A percentile compares a stretch with the other conserved stretches of the same genome.
Evolutionary conservation across 2,113 vertebrate species (phyloP).

Genomic region (Mungos mungo): DNA sequence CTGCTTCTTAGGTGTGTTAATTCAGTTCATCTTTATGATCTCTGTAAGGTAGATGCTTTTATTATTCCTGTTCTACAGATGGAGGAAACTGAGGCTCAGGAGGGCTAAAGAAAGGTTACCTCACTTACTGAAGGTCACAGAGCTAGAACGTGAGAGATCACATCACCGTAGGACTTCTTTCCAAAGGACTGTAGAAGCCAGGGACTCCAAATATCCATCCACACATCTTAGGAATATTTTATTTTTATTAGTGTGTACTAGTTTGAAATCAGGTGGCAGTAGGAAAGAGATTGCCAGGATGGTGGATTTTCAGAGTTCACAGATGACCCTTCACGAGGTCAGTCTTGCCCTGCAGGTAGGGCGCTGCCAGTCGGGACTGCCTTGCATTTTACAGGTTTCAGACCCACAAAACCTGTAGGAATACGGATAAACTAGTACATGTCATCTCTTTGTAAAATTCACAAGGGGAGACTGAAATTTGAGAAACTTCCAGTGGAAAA

Average conservation of each 20-base stretch:
- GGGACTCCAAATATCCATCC: neutral
- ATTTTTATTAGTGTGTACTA: neutral
- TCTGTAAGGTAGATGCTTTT: neutral
- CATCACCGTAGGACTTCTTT: neutral
- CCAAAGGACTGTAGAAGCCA: neutral
- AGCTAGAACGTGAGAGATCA: neutral
- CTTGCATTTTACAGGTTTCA: neutral
- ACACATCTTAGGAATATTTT: neutral
- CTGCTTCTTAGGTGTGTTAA: neutral
- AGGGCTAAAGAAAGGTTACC: neutral
- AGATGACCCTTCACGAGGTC: rapidly evolving
- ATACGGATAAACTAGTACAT: neutral
- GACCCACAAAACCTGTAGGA: neutral
- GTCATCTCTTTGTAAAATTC: neutral
- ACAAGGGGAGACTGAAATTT: neutral
- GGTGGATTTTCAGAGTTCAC: neutral
- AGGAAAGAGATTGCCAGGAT: neutral
- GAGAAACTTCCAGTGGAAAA: constrained; percentile 10
- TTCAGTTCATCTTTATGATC: neutral
- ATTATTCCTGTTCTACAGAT: neutral
- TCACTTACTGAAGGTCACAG: neutral
- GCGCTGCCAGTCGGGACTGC: neutral
- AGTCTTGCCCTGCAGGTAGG: neutral
- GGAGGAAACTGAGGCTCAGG: neutral
- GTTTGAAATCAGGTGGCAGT: neutral